Evolutionary conservation across 1,140 invertebrate genomes (phyloP).

Genomic region (Heterodera schachtii): DNA sequence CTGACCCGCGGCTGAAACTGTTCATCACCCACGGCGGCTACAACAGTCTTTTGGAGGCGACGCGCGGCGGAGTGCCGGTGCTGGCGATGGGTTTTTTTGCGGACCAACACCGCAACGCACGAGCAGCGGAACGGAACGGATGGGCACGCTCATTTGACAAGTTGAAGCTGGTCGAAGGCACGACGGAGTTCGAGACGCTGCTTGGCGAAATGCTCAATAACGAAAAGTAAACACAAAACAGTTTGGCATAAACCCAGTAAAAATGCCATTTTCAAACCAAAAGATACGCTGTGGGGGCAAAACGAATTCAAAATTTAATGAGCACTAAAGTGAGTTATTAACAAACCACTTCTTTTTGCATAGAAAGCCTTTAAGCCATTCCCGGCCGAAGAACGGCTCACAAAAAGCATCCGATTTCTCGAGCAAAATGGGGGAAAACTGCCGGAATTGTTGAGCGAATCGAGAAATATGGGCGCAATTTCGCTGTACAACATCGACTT

Average conservation of each 20-base stretch:
- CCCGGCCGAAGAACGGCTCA: constrained; percentile 38
- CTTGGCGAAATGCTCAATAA: constrained; percentile 39
- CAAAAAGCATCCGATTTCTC: constrained; percentile 37
- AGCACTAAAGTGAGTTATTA: constrained; percentile 6
- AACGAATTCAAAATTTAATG: constrained; percentile 25
- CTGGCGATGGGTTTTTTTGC: constrained; percentile 46
- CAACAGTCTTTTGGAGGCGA: constrained; percentile 48
- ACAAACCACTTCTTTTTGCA: neutral
- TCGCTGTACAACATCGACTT: constrained; percentile 35
- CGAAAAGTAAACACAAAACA: constrained; percentile 30
- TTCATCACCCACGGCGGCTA: constrained; percentile 58
- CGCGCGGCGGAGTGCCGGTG: constrained; percentile 43
- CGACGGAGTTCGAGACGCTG: constrained; percentile 17
- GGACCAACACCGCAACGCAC: constrained; percentile 47
- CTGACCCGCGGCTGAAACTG: constrained; percentile 37
- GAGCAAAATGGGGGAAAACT: constrained; percentile 38
- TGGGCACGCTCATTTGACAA: constrained; percentile 47
- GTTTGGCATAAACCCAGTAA: neutral
- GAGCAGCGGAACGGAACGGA: constrained; percentile 42
- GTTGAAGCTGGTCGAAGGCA: constrained; percentile 7
- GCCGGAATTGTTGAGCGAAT: constrained; percentile 40
- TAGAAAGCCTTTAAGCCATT: constrained; percentile 19
- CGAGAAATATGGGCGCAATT: constrained; percentile 24
- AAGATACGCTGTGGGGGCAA: constrained; percentile 13
- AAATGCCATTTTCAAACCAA: neutral